A percentile compares a stretch with the other conserved stretches of the same genome.
Conservation (phyloP, 2,113 vertebrate genomes). For the human region GRCh38 chrX:102650001-102650500, state of each 20-base stretch:
- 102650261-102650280: background rate
- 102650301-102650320: background rate
- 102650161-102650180: background rate
- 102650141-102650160: background rate
- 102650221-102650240: background rate
- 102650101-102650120: background rate
- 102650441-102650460: background rate
- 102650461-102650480: background rate
- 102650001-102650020: background rate
- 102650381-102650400: background rate
- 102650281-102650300: background rate
- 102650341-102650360: background rate
- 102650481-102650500: background rate
- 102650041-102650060: background rate
- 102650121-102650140: background rate
- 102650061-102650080: conserved; percentile 8
- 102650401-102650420: background rate
- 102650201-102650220: background rate
- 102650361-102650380: background rate
- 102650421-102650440: background rate
- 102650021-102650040: background rate
- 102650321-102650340: background rate
- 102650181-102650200: background rate
- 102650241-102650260: background rate
- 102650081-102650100: background rate